phyloP scores from a whole-genome alignment of 2,113 vertebrate genomes.

The Danio rerio region DNA sequence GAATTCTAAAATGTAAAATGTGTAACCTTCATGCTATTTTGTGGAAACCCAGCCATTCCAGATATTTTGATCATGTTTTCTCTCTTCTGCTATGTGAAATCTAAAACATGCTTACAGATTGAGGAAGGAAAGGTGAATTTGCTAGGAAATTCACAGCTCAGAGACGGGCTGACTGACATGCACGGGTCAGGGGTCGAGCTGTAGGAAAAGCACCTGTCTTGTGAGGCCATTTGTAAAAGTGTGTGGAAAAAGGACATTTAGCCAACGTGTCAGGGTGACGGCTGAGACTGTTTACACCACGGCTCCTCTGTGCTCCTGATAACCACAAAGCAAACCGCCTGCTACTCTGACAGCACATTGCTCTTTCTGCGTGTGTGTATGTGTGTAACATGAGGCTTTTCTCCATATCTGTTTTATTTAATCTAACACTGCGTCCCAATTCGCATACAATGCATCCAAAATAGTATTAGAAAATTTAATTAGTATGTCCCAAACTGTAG shows the following conservation, averaged over 20 bases:
- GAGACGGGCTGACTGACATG: constrained; percentile 36
- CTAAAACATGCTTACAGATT: background rate
- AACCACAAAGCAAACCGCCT: constrained; percentile 36
- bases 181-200: constrained; percentile 21
- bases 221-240: constrained; percentile 32
- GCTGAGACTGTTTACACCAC: constrained; percentile 48
- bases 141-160: constrained; percentile 1
- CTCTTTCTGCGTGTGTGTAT: constrained; percentile 14
- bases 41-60: no score
- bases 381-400: background rate
- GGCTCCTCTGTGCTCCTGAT: constrained; percentile 23
- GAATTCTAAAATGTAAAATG: no score
- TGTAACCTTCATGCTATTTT: no score
- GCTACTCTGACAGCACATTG: constrained; percentile 36
- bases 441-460: no score
- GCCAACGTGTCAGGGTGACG: constrained; percentile 51
- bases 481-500: no score
- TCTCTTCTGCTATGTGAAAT: background rate
- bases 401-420: background rate
- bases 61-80: background rate
- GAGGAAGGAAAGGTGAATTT: background rate
- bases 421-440: no score
- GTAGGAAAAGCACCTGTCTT: constrained; percentile 37
- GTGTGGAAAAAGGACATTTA: constrained; percentile 52
- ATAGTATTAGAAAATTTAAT: no score